Percentiles rank a stretch among this genome's conserved stretches.
phyloP scores from a whole-genome alignment of 2,113 vertebrate species.

The Origma solitaria region DNA sequence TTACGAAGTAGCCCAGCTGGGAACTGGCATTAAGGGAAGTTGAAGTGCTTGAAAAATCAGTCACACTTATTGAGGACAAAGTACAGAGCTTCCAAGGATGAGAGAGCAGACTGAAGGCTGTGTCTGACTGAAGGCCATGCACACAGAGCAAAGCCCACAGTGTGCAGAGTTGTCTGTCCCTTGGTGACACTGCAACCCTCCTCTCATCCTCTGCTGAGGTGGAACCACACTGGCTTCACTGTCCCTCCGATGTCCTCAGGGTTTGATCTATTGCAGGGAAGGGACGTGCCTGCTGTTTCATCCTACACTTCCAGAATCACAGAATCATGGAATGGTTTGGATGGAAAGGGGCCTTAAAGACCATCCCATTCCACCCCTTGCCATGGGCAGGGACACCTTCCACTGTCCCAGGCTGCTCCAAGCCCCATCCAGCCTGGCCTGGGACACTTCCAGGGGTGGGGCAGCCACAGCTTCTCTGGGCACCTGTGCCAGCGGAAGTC shows the following conservation, averaged over 20 bases:
- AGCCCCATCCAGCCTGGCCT: too few relatives aligned
- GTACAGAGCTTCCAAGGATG: not conserved
- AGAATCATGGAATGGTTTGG: not conserved
- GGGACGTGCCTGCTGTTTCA: not conserved
- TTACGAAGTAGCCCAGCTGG: not conserved
- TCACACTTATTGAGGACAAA: not conserved
- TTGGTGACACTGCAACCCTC: not conserved
- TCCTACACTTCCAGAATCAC: not conserved
- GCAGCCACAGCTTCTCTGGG: not conserved
- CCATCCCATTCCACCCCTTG: not conserved
- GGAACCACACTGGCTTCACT: not conserved
- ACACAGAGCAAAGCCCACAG: not conserved
- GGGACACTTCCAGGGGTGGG: not conserved
- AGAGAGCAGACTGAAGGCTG: not conserved
- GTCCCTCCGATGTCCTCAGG: not conserved
- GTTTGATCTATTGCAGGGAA: not conserved
- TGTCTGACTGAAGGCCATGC: not conserved
- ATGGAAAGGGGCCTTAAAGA: not conserved
- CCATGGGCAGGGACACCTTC: not conserved
- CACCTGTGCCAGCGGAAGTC: not conserved
- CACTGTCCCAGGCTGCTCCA: not conserved
- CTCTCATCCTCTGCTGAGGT: not conserved
- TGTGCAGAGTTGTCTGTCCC: not conserved
- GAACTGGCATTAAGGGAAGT: not conserved
- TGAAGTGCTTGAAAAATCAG: not conserved